Evolutionary conservation across 2,888 invertebrate species (phyloP).

Genomic region (Timandra comae): DNA sequence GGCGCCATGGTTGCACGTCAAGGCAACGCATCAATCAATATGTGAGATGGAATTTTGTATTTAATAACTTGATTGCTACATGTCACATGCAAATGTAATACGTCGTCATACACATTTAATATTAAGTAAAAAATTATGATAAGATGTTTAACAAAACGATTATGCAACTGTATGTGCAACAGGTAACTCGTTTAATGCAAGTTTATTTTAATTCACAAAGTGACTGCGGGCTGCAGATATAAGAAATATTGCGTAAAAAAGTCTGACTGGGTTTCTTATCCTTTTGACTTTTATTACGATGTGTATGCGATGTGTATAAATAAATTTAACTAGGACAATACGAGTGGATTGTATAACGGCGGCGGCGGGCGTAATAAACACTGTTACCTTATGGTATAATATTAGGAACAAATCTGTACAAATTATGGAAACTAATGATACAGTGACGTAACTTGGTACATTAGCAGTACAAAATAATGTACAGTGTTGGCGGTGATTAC

Average conservation of each 20-base stretch:
- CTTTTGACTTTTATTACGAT: slow-evolving; percentile 4
- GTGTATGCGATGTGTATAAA: slow-evolving; percentile 3
- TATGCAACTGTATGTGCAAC: slow-evolving; percentile 27
- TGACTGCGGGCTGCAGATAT: slow-evolving; percentile 42
- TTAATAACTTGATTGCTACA: slow-evolving; percentile 37
- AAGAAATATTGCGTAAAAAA: slow-evolving; percentile 38
- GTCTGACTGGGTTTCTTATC: not conserved
- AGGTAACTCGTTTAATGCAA: slow-evolving; percentile 41
- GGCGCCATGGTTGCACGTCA: slow-evolving; percentile 63
- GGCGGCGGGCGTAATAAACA: not conserved
- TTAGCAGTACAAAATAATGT: slow-evolving; percentile 33
- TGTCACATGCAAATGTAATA: slow-evolving; percentile 5
- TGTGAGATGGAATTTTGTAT: slow-evolving; percentile 57
- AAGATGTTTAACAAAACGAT: slow-evolving; percentile 12
- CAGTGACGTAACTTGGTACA: slow-evolving; percentile 38
- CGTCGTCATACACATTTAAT: slow-evolving; percentile 7
- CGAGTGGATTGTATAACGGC: not conserved
- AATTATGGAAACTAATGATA: slow-evolving; percentile 37
- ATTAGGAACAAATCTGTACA: slow-evolving; percentile 11
- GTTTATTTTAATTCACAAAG: slow-evolving; percentile 45
- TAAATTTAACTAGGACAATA: not conserved
- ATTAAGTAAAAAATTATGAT: slow-evolving; percentile 5
- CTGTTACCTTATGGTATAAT: not conserved
- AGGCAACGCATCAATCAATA: slow-evolving; percentile 73
- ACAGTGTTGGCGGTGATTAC: slow-evolving; percentile 42